phyloP scores from a whole-genome alignment of 1,140 invertebrate species.

The Mamestra configurata region DNA sequence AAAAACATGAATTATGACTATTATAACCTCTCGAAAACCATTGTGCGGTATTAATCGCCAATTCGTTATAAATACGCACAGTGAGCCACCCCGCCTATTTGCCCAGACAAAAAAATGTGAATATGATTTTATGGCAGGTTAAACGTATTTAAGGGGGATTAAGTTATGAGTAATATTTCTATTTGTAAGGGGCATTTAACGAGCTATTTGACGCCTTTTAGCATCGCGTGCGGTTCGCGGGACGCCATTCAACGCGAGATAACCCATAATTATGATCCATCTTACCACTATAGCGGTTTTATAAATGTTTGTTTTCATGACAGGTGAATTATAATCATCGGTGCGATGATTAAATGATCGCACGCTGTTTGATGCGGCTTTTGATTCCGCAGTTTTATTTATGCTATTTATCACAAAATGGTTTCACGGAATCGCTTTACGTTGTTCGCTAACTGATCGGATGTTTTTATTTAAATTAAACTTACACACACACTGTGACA shows the following conservation, averaged over 20 bases:
- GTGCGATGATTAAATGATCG: slow-evolving; percentile 57
- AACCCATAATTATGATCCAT: slow-evolving; percentile 77
- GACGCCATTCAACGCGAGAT: slow-evolving; percentile 60
- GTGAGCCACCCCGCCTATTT: slow-evolving; percentile 74
- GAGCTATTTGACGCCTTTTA: slow-evolving; percentile 84
- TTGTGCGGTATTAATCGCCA: slow-evolving; percentile 79
- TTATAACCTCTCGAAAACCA: slow-evolving; percentile 79
- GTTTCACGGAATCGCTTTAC: slow-evolving; percentile 25
- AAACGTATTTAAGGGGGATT: slow-evolving; percentile 86
- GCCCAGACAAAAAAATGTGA: slow-evolving; percentile 72
- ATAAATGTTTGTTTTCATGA: slow-evolving; percentile 77
- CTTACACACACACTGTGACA: slow-evolving; percentile 26
- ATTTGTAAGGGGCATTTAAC: slow-evolving; percentile 82
- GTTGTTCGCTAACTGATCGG: background rate
- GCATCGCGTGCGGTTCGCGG: slow-evolving; percentile 74
- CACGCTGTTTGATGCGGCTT: slow-evolving; percentile 52
- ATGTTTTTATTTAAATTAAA: slow-evolving; percentile 41
- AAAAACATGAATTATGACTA: slow-evolving; percentile 86
- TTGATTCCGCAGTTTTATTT: slow-evolving; percentile 48
- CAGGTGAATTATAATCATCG: slow-evolving; percentile 71
- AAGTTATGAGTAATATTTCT: slow-evolving; percentile 86
- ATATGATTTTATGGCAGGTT: slow-evolving; percentile 87
- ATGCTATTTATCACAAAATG: slow-evolving; percentile 47
- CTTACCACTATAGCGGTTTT: slow-evolving; percentile 61
- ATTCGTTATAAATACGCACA: slow-evolving; percentile 74